These are phyloP conservation scores for Phyllostomus hastatus DNA, from an alignment of 2,113 vertebrate genomes.

Conservation along the genomic window DNA sequence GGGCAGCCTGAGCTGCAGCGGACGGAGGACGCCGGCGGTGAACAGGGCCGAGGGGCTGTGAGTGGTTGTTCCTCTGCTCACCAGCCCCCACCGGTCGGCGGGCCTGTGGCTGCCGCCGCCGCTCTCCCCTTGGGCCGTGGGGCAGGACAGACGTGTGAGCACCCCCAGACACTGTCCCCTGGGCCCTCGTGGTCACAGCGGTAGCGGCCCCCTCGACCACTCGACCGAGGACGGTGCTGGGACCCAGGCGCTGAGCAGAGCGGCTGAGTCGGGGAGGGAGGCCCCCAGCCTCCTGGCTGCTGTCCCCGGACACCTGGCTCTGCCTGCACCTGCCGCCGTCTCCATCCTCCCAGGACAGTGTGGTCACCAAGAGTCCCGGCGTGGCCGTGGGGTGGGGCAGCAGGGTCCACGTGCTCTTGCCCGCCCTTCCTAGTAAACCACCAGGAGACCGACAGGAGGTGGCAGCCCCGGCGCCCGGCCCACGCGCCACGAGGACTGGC, in stretches of 20 bases:
- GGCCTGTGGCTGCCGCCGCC: fast-evolving
- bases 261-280: fast-evolving
- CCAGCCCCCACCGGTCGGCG: fast-evolving
- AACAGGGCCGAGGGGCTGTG: fast-evolving
- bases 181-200: fast-evolving
- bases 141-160: fast-evolving
- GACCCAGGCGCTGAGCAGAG: not conserved
- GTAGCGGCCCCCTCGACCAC: fast-evolving
- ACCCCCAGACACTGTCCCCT: no score
- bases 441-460: fast-evolving
- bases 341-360: fast-evolving
- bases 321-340: fast-evolving
- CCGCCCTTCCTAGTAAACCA: fast-evolving
- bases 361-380: fast-evolving
- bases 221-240: not conserved
- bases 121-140: fast-evolving
- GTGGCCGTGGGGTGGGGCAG: not conserved
- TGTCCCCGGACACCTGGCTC: not conserved
- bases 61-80: fast-evolving
- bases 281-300: fast-evolving
- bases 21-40: no score
- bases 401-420: fast-evolving
- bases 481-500: no score
- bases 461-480: fast-evolving
- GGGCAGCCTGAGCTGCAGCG: fast-evolving